Evolutionary conservation across 2,888 invertebrate genomes (phyloP).

Genomic region (Pocota personata): DNA sequence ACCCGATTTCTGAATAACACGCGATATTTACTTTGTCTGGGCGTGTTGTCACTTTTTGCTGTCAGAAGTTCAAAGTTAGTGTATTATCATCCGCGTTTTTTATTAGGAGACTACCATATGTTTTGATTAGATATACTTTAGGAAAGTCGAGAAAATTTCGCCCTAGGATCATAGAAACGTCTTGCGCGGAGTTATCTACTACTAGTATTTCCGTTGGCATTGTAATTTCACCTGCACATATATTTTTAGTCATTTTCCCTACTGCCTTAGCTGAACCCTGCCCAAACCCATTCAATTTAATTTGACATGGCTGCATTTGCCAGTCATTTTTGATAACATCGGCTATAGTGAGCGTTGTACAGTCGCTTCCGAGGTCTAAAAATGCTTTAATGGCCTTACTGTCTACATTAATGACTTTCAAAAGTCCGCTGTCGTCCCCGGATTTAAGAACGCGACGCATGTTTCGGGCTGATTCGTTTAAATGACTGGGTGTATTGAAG

Average conservation of each 20-base stretch:
- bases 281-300: slow-evolving; percentile 3
- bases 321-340: slow-evolving; percentile 38
- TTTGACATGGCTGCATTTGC: slow-evolving; percentile 29
- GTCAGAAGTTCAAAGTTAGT: background rate
- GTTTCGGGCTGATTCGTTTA: background rate
- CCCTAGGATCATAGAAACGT: slow-evolving; percentile 20
- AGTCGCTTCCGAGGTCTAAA: slow-evolving; percentile 36
- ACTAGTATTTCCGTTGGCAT: slow-evolving; percentile 29
- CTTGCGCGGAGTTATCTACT: slow-evolving; percentile 29
- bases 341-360: slow-evolving; percentile 23
- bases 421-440: slow-evolving; percentile 1
- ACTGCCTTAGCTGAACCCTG: background rate
- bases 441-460: background rate
- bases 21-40: background rate
- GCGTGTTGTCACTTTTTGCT: background rate
- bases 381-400: slow-evolving; percentile 10
- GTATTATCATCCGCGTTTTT: background rate
- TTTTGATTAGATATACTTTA: slow-evolving; percentile 11
- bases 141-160: slow-evolving; percentile 32
- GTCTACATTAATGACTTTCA: slow-evolving; percentile 19
- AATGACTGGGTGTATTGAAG: background rate
- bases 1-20: background rate
- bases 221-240: slow-evolving; percentile 7
- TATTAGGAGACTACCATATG: slow-evolving; percentile 14
- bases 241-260: slow-evolving; percentile 35